These are phyloP conservation scores for Melanotus villosus DNA, from an alignment of 2,888 invertebrate genomes.

Conservation along the genomic window DNA sequence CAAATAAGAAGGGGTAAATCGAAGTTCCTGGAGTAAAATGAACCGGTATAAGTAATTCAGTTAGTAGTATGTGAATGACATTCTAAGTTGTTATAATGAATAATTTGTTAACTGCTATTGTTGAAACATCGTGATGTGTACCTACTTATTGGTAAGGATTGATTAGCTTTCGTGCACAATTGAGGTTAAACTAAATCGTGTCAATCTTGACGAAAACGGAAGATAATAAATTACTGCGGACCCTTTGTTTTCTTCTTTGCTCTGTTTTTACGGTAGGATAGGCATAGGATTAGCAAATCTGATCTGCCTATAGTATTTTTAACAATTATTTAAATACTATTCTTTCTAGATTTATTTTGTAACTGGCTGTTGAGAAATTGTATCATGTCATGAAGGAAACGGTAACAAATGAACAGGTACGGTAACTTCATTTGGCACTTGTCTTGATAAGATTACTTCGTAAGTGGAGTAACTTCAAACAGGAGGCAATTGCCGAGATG, in stretches of 20 bases:
- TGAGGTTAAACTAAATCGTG: slow-evolving; percentile 1
- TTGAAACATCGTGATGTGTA: slow-evolving; percentile 11
- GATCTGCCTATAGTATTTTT: too few species aligned
- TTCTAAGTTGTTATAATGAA: slow-evolving; percentile 28
- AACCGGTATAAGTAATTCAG: slow-evolving; percentile 32
- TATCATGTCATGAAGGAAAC: not conserved
- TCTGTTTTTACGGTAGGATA: too few species aligned
- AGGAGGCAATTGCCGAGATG: slow-evolving; percentile 33
- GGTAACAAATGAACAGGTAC: slow-evolving; percentile 1
- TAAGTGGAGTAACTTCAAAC: slow-evolving; percentile 32
- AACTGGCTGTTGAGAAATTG: not conserved
- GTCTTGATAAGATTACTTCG: slow-evolving; percentile 27
- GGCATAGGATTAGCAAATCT: too few species aligned
- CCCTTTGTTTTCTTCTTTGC: not conserved
- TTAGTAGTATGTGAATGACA: slow-evolving; percentile 23
- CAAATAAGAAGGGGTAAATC: too few species aligned
- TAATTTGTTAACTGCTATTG: slow-evolving; percentile 30
- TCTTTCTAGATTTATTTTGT: too few species aligned
- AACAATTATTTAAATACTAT: too few species aligned
- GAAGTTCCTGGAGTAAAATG: too few species aligned
- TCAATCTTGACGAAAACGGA: not conserved
- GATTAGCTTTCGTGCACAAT: not conserved
- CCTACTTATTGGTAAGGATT: not conserved
- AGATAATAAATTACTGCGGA: not conserved
- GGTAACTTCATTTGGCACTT: slow-evolving; percentile 16